These are phyloP conservation scores for Phalacrocorax brasilianus DNA, from an alignment of 2,113 vertebrate species.

Conservation along the genomic window DNA sequence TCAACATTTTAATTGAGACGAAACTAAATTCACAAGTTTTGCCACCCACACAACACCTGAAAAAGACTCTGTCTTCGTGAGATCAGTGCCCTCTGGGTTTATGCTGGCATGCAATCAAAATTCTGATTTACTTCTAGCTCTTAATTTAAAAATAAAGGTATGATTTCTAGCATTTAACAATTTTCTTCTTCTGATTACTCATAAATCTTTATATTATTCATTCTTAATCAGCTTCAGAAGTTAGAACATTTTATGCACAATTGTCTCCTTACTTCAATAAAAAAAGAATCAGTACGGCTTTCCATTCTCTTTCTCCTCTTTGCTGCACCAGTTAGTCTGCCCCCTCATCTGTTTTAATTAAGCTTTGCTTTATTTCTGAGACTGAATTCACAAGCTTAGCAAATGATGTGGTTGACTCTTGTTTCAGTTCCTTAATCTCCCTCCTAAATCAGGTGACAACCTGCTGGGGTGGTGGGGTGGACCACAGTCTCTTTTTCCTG, in stretches of 20 bases:
- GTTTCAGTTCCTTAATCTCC: slow-evolving; percentile 36
- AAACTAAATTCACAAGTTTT: not conserved
- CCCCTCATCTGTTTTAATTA: slow-evolving; percentile 58
- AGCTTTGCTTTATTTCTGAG: slow-evolving; percentile 56
- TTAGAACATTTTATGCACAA: slow-evolving; percentile 39
- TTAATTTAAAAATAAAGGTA: slow-evolving; percentile 45
- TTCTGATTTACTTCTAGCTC: not conserved
- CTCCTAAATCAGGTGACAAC: not conserved
- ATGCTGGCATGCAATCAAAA: slow-evolving; percentile 1
- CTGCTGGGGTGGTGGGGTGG: not conserved
- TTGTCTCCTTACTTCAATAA: slow-evolving; percentile 19
- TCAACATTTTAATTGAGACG: not conserved
- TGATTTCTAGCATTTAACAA: slow-evolving; percentile 20
- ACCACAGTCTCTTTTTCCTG: not conserved
- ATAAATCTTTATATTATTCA: slow-evolving; percentile 17
- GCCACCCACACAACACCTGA: not conserved
- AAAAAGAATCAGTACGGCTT: not conserved
- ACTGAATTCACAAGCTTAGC: slow-evolving; percentile 34
- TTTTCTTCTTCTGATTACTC: slow-evolving; percentile 16
- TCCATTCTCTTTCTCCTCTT: not conserved
- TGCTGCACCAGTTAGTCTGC: slow-evolving; percentile 30
- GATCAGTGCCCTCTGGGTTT: not conserved
- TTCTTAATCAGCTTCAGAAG: slow-evolving; percentile 41
- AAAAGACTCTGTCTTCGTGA: not conserved
- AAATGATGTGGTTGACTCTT: slow-evolving; percentile 3